Base-by-base conservation (phyloP, 2,888 invertebrate genomes). In the Mechanitis messenoides region DNA sequence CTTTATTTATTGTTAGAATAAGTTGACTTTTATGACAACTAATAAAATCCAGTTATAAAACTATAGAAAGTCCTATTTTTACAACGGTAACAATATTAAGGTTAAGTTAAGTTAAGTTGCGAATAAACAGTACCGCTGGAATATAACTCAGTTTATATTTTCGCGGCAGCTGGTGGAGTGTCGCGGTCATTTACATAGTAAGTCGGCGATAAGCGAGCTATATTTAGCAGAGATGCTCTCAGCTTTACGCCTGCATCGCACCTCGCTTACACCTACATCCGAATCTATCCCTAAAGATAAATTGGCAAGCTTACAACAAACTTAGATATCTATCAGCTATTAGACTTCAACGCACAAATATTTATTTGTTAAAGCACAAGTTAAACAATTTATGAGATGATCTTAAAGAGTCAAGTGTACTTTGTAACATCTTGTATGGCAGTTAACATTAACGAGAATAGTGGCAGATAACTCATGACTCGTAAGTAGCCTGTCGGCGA, bases 101-200 rank as follows among this genome's bases (percentile, higher is more conserved):
- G 9, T 42, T 42, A 42, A 42, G 42, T 42, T 42, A 11, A 9
- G 11, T 9, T 9, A 3, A 42, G 3, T 9, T 11, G 11, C 42
- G 6, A 35, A 6, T 35, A 20, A 20, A 20, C 20, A 5, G 35
- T 35, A 35, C 6, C 6, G 35, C 35, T 35, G 3, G 35, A 35
- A 35, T 20, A 20, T 20, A 20, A 20, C 20, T 3, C 35, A 35
- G 78, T 80, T 84, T 77, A 81, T 85, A 81, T 84, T 85, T 85
- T 84, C 76, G 82, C 85, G 72, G 85, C 86, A 85, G 85, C 85
- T 86, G 85, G 84, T 80, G 73, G 74, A 82, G 80, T 83, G 85
- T 85, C 83, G 85, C 86, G 85, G 87, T 85, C 88, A 87, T 89
- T 88, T 87, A 87, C 88, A 87, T 88, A 86, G 85, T 85, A 86